Evolutionary conservation across 2,888 invertebrate species (phyloP), one percentile per base, ranked within the genome.

Genomic region (Hypolimnas misippus): DNA sequence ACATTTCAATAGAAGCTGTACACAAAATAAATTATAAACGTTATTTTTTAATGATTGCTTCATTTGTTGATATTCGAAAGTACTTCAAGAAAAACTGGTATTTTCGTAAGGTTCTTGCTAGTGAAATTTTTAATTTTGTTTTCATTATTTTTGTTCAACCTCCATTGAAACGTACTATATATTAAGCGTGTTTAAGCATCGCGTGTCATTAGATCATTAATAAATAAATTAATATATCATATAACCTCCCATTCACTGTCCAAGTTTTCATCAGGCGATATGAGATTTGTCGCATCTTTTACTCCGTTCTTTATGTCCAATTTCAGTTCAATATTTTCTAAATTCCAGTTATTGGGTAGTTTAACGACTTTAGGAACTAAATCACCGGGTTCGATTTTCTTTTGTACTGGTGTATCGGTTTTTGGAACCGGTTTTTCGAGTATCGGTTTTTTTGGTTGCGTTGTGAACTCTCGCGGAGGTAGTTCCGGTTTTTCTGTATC

Each of bases 331-430:
- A 93, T 90, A 71, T 91, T 86, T 58, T 91, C 89, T 50, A 94
- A 79, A 73, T 93, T 94, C 94, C 94, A 94, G 38, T 90, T 91
- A 55, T 93, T 93, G 0, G 94, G 94, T 63, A 94, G 79, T 64
- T 92, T 83, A 25, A 93, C 82, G 33, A 93, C 83, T 75, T 92
- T 93, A 29, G 92, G 92, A 6, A 92, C 84, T 63, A 91, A 76
- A 59, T 92, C 87, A 35, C 59, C 52, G 14, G 61, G 60, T 49
- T 65, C 66, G 1, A 44, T 44, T 42, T 65, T 57, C 56, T 64
- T 62, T 49, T 70, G 65, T n/a, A 57, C 56, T 3, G 63, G 60
- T 62, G 64, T 69, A 12, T 67, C 63, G 16, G 51, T 57, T 57
- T 65, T 58, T 2, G 58, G 57, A 33, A 63, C 64, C 3, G 40